These are phyloP conservation scores for Cheilosia vulpina DNA, from an alignment of 2,888 invertebrate genomes.

Conservation along the genomic window DNA sequence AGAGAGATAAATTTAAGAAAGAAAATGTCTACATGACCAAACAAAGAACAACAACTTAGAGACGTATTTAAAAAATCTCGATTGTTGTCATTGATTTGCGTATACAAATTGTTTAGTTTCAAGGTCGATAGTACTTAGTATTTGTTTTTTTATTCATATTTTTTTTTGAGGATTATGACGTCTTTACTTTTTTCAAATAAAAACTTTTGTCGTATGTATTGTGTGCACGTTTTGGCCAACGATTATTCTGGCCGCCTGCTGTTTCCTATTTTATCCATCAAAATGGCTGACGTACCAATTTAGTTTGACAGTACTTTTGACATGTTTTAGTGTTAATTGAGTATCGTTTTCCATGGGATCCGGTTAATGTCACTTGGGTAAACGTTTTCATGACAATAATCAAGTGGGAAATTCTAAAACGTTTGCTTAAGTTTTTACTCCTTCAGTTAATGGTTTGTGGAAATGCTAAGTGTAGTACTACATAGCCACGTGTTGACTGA, in stretches of 20 bases:
- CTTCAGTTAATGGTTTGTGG: no score
- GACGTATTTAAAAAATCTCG: not conserved
- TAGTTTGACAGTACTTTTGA: slow-evolving; percentile 18
- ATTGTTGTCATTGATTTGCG: slow-evolving; percentile 28
- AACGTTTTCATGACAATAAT: no score
- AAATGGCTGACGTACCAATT: not conserved
- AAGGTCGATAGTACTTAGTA: slow-evolving; percentile 27
- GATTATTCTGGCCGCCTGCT: not conserved
- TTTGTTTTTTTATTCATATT: slow-evolving; percentile 6
- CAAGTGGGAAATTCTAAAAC: no score
- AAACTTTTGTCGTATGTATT: not conserved
- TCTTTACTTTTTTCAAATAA: slow-evolving; percentile 1
- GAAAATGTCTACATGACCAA: slow-evolving; percentile 18
- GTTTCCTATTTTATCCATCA: slow-evolving; percentile 33
- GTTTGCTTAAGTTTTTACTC: no score
- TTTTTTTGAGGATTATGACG: slow-evolving; percentile 24
- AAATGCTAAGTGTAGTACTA: no score
- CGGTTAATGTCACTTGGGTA: no score
- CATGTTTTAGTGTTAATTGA: slow-evolving; percentile 25
- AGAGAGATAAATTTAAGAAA: slow-evolving; percentile 16
- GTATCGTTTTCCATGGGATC: not conserved
- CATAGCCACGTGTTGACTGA: no score
- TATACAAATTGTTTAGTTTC: slow-evolving; percentile 20
- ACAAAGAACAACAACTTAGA: slow-evolving; percentile 19
- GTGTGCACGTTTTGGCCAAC: slow-evolving; percentile 31